A percentile compares a stretch with the other conserved stretches of the same genome.
Evolutionary conservation across 37 sponge, comb jelly and placozoan genomes (phyloP).

Genomic region (Chondrosia reniformis): DNA sequence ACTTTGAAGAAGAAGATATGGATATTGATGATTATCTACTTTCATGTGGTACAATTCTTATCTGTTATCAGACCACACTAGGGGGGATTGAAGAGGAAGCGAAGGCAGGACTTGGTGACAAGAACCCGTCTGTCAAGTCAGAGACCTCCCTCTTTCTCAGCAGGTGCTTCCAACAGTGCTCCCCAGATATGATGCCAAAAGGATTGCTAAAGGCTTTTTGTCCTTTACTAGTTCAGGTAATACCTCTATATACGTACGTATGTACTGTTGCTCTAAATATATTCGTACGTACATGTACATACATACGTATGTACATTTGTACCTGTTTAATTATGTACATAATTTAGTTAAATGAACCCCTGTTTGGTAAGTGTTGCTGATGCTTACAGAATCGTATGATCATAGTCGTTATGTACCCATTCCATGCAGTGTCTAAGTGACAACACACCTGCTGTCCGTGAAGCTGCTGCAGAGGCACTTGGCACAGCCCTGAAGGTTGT

Average conservation of each 20-base stretch:
- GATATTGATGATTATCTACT: too few species aligned
- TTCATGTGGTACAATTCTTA: too few species aligned
- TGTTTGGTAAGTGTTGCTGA: too few species aligned
- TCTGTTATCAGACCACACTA: constrained; percentile 58
- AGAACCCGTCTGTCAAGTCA: constrained; percentile 87
- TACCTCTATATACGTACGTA: neutral
- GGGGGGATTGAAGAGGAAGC: constrained; percentile 74
- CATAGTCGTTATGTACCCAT: neutral
- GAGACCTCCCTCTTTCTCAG: constrained; percentile 78
- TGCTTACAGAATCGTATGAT: too few species aligned
- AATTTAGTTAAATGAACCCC: too few species aligned
- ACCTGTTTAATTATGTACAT: neutral
- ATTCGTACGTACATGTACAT: neutral
- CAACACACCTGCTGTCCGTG: constrained; percentile 80
- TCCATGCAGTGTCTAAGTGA: constrained; percentile 70
- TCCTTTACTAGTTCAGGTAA: constrained; percentile 67
- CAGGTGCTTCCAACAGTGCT: constrained; percentile 75
- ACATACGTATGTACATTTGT: neutral
- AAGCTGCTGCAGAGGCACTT: constrained; percentile 77
- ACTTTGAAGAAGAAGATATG: too few species aligned
- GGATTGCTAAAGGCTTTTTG: constrained; percentile 71
- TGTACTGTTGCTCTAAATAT: neutral
- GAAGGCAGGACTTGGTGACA: constrained; percentile 60
- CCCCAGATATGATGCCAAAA: constrained; percentile 79
- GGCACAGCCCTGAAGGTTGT: constrained; percentile 84